Conservation (phyloP, 2,797 vertebrate species). For the Malacoraja senta region DNA sequence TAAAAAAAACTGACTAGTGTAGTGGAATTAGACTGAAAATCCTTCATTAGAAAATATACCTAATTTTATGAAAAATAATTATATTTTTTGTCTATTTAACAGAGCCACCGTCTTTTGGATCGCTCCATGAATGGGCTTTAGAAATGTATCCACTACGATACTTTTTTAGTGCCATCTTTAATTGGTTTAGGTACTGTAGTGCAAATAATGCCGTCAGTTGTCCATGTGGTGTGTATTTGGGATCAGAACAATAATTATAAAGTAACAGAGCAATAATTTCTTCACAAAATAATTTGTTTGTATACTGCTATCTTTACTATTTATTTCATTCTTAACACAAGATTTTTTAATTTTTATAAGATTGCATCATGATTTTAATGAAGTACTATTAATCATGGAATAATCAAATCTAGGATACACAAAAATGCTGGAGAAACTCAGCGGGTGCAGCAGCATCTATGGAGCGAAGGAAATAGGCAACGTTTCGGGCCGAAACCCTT, state of each 20-base stretch:
- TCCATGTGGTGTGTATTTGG: background rate
- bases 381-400: background rate
- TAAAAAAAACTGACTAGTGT: background rate
- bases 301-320: background rate
- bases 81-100: conserved; percentile 50
- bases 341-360: background rate
- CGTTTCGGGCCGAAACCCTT: too few relatives aligned
- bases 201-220: background rate
- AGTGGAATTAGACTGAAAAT: background rate
- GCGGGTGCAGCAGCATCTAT: too few relatives aligned
- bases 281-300: background rate
- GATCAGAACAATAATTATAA: background rate
- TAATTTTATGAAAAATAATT: conserved; percentile 2
- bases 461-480: too few relatives aligned
- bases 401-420: background rate
- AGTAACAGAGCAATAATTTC: background rate
- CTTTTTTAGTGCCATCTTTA: background rate
- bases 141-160: conserved; percentile 59
- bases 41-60: background rate
- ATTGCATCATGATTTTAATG: background rate
- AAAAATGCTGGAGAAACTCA: too few relatives aligned
- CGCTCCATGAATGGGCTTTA: conserved; percentile 56
- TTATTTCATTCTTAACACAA: background rate
- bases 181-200: background rate
- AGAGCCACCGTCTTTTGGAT: conserved; percentile 58